Evolutionary conservation across 1,140 invertebrate species (phyloP).

Genomic region (Drosophila parvula): DNA sequence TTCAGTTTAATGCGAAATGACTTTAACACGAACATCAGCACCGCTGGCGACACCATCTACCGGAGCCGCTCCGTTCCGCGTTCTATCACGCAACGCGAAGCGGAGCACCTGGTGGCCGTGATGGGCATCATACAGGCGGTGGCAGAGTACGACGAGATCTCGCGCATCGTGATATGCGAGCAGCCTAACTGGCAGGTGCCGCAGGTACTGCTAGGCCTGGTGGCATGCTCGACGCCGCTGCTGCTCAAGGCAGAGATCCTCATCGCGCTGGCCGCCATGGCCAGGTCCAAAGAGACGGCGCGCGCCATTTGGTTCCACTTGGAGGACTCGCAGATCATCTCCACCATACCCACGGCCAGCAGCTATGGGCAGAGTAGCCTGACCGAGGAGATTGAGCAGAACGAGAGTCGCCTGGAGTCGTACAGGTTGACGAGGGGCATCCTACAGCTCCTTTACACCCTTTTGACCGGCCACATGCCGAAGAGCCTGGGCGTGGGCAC

Average conservation of each 20-base stretch:
- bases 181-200: conserved; percentile 94
- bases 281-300: conserved; percentile 90
- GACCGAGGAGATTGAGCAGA: conserved; percentile 85
- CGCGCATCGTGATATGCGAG: conserved; percentile 91
- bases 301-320: conserved; percentile 93
- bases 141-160: conserved; percentile 91
- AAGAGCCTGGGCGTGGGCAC: conserved; percentile 91
- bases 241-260: conserved; percentile 93
- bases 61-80: conserved; percentile 85
- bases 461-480: conserved; percentile 91
- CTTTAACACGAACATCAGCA: conserved; percentile 84
- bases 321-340: conserved; percentile 93
- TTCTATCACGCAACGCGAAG: conserved; percentile 92
- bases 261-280: conserved; percentile 90
- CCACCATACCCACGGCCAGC: conserved; percentile 87
- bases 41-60: conserved; percentile 87
- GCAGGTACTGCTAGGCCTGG: conserved; percentile 91
- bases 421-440: conserved; percentile 93
- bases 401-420: conserved; percentile 94
- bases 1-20: conserved; percentile 86
- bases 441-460: conserved; percentile 89
- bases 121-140: conserved; percentile 91
- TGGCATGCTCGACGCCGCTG: conserved; percentile 93
- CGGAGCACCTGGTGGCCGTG: conserved; percentile 94
- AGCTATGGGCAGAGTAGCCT: conserved; percentile 86